These are phyloP conservation scores for Scartelaos histophorus DNA, from an alignment of 2,113 vertebrate genomes.

Conservation along the genomic window DNA sequence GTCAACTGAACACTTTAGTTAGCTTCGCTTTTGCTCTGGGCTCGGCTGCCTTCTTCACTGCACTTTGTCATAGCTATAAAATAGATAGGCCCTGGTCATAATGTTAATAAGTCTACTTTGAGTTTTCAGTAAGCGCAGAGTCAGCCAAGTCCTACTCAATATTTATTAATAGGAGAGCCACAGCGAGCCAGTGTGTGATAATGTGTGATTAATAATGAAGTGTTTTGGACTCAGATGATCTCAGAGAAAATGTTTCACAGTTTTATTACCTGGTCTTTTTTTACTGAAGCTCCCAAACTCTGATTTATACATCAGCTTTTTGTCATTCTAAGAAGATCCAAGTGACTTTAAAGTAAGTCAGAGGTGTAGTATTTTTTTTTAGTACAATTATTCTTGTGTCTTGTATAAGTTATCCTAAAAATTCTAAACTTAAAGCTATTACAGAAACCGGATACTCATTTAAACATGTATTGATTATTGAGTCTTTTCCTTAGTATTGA, in stretches of 20 bases:
- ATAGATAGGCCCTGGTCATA: conserved; percentile 25
- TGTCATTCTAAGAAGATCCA: neutral
- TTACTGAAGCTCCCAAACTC: neutral
- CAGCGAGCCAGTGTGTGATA: conserved; percentile 1
- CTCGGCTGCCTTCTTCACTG: conserved; percentile 8
- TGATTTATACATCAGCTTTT: neutral
- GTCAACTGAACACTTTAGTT: conserved; percentile 25
- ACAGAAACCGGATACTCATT: too few species aligned
- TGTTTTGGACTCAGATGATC: neutral
- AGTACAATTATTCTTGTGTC: too few species aligned
- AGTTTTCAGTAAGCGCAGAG: neutral
- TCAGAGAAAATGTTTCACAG: neutral
- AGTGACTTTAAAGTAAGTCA: neutral
- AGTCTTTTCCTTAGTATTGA: too few species aligned
- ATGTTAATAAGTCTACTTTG: conserved; percentile 39
- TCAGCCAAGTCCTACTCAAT: neutral
- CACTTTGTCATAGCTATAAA: conserved; percentile 32
- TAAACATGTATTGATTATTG: too few species aligned
- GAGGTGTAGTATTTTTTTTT: too few species aligned
- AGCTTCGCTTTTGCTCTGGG: conserved; percentile 1
- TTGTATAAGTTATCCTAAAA: too few species aligned
- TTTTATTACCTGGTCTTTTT: neutral
- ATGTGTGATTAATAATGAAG: conserved; percentile 11
- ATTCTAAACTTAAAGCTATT: too few species aligned
- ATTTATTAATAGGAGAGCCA: neutral